These are phyloP conservation scores for Arrhopalites spinosus DNA, from an alignment of 2,888 invertebrate genomes.

Conservation along the genomic window DNA sequence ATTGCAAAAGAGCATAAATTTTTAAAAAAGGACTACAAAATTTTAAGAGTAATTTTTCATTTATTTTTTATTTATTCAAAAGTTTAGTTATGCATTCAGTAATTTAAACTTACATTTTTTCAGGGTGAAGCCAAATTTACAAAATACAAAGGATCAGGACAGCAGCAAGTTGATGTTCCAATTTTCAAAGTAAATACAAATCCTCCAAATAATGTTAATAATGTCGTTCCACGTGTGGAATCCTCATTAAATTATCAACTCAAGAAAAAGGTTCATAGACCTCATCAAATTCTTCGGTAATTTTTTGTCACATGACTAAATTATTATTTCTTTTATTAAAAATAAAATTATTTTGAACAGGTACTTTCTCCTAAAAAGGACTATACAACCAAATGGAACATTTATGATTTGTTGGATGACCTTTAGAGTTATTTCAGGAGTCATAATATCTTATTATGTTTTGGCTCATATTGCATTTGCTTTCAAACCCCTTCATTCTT, in stretches of 20 bases:
- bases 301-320: background rate
- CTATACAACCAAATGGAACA: slow-evolving; percentile 42
- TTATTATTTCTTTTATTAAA: slow-evolving; percentile 5
- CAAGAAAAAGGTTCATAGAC: background rate
- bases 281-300: slow-evolving; percentile 1
- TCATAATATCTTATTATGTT: slow-evolving; percentile 39
- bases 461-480: slow-evolving; percentile 43
- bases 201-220: background rate
- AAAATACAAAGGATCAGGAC: background rate
- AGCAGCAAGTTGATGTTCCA: background rate
- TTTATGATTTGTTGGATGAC: slow-evolving; percentile 47
- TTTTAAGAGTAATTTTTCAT: slow-evolving; percentile 36
- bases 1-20: slow-evolving; percentile 39
- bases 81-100: background rate
- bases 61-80: background rate
- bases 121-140: slow-evolving; percentile 30
- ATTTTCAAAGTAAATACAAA: background rate
- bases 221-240: too few species aligned
- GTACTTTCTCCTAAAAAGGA: slow-evolving; percentile 5
- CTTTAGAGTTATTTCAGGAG: slow-evolving; percentile 41
- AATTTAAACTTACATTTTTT: background rate
- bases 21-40: slow-evolving; percentile 42
- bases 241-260: background rate
- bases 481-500: slow-evolving; percentile 34
- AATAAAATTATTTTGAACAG: too few species aligned